Base-by-base conservation (phyloP, 2,113 vertebrate species). In the Pionites leucogaster region DNA sequence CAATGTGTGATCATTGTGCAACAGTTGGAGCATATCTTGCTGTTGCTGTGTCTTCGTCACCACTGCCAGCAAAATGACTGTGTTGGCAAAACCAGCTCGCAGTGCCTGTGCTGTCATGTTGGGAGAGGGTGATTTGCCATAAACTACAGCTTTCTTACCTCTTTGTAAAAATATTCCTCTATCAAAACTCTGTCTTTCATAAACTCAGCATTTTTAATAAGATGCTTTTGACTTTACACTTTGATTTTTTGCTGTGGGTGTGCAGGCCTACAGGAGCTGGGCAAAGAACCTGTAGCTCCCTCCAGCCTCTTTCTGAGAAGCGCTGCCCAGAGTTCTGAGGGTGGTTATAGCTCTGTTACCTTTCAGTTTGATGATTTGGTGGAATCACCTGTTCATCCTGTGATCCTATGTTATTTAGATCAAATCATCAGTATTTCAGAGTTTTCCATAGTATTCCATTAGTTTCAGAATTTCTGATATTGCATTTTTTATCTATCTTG, bases 181-280 rank as follows among this genome's bases (percentile, higher is more conserved):
- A 5, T 13, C 79, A 65, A 79, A 76, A 47, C 5, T 23, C 41
- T 55, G 25, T 5, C 23, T 81, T 33, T 57, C 13, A 5, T 19
- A 82, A 68, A 50, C 6, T 1, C 35, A 31, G 7, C 2, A 7
- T 63, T 86, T 88, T 84, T 18, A 59, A 23, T 18, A 41, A 16
- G 13, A 50, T 22, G 53, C 5, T 63, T 67, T 74, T 76, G 24
- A n/a, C 53, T 46, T 82, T 47, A 19, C 6, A 4, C 39, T 74
- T 80, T 65, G 44, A 47, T 28, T 81, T 39, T 42, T 49, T 62
- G 28, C 28, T 53, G 8, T 0, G 2, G 35, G 18, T 2, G 42
- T 52, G 41, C 20, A 37, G 39, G 44, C 28, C 20, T 2, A 0
- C 0, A 2, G 10, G 4, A 81, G 33, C 12, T 67, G 25, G 41